These are phyloP conservation scores for Platycheirus rosarum DNA, from an alignment of 2,888 invertebrate species.

Conservation along the genomic window DNA sequence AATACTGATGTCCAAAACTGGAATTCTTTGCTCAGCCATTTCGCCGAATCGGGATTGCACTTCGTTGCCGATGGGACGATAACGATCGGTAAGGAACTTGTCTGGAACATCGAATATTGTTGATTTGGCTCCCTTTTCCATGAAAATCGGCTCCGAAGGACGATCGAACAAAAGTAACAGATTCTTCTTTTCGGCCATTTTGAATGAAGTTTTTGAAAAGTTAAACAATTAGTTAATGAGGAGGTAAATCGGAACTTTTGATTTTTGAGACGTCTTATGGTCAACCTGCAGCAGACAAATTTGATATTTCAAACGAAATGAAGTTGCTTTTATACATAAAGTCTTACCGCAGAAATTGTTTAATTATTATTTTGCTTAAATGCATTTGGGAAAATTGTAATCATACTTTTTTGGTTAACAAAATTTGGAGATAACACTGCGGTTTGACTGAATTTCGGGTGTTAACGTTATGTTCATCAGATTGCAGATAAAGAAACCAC, in stretches of 20 bases:
- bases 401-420: too few species aligned
- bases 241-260: too few species aligned
- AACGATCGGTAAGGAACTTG: conserved; percentile 84
- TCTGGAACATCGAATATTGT: conserved; percentile 85
- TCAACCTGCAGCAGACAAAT: conserved; percentile 9
- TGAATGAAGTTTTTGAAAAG: conserved; percentile 74
- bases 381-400: too few species aligned
- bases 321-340: conserved; percentile 7
- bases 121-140: conserved; percentile 86
- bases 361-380: too few species aligned
- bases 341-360: neutral
- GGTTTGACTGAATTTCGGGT: too few species aligned
- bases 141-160: conserved; percentile 88
- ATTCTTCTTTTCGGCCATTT: conserved; percentile 81
- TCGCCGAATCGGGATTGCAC: conserved; percentile 85
- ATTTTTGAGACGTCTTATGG: conserved; percentile 14
- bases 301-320: neutral
- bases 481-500: too few species aligned
- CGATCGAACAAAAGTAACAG: conserved; percentile 87
- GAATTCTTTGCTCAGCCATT: conserved; percentile 82
- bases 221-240: neutral
- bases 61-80: conserved; percentile 80
- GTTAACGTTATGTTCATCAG: too few species aligned
- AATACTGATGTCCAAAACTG: conserved; percentile 84
- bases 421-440: too few species aligned